A percentile compares a stretch with the other conserved stretches of the same genome.
Evolutionary conservation across 2,113 vertebrate genomes (phyloP).

Genomic region (Gymnobelideus leadbeateri): DNA sequence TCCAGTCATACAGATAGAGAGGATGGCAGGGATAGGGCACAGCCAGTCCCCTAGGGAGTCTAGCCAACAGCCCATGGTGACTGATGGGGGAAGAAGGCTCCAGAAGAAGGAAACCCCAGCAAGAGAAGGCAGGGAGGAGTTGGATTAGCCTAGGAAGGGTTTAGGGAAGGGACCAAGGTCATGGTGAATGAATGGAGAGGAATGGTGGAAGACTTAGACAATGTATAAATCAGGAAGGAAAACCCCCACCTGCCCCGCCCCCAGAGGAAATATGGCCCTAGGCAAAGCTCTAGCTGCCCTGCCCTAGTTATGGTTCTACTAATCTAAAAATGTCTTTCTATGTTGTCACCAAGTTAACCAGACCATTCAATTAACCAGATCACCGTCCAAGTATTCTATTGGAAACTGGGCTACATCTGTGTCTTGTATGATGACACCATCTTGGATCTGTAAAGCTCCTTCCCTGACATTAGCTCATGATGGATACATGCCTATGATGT

Average conservation of each 20-base stretch:
- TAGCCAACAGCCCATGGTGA: not conserved
- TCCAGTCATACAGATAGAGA: not conserved
- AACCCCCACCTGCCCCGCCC: not conserved
- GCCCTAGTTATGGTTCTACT: not conserved
- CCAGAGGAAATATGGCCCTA: accelerated
- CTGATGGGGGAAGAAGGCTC: not conserved
- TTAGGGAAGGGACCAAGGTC: not conserved
- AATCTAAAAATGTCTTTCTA: not conserved
- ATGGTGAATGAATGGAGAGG: not conserved
- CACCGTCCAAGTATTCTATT: not conserved
- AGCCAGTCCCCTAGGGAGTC: not conserved
- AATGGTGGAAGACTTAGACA: not conserved
- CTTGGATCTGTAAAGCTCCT: not conserved
- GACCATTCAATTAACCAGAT: not conserved
- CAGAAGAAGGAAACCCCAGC: not conserved
- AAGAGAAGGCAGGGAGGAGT: not conserved
- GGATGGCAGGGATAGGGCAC: not conserved
- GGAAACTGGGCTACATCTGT: not conserved
- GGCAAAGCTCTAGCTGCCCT: not conserved
- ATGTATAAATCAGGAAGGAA: not conserved
- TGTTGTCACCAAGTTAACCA: not conserved
- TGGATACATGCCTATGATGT: not conserved
- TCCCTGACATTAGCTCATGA: not conserved
- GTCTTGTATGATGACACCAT: not conserved
- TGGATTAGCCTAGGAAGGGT: too few relatives aligned